Evolutionary conservation across 1,140 invertebrate genomes (phyloP), one percentile per base, ranked within the genome.

Genomic region (Aradophagus sp.): DNA sequence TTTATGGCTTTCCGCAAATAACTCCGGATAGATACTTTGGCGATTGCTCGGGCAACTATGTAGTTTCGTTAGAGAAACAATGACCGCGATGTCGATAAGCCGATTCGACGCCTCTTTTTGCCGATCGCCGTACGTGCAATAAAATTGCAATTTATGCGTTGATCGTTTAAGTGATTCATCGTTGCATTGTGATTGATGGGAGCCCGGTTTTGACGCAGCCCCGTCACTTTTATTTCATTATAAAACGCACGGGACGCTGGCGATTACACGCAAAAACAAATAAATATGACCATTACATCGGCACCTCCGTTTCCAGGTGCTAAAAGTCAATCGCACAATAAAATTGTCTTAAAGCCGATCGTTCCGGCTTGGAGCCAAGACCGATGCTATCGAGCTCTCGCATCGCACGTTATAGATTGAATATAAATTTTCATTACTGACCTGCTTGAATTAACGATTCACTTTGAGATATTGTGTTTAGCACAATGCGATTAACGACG

Each of bases 371-470:
- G 68, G 36, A 65, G 69, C 48, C 61, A 47, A 72, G 56, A 45
- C 52, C 36, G 71, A 70, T 71, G 44, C 58, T 74, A 76, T 76
- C 74, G 55, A 68, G 42, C 36, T 67, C 62, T 65, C 32, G 41
- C 52, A 53, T 71, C 67, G 61, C 47, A 59, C 44, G 61, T 63
- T n/a, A n/a, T 67, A 39, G 62, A 70, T 74, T 74, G 66, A 70
- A 74, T 70, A 74, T 74, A 74, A 74, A 74, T 70, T 74, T 70
- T 74, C 69, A 72, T 72, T 65, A 66, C 61, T 48, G 55, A 53
- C 36, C 61, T 36, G 36, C 53, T 59, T 41, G 48, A 65, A 55
- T 65, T 44, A 72, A 66, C 42, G 48, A 72, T 56, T 61, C 15
- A 45, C 15, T 55, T 50, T 39, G 13, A 61, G 35, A 48, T 71